Evolutionary conservation across 1,140 invertebrate genomes (phyloP).

Genomic region (Tribolium castaneum): DNA sequence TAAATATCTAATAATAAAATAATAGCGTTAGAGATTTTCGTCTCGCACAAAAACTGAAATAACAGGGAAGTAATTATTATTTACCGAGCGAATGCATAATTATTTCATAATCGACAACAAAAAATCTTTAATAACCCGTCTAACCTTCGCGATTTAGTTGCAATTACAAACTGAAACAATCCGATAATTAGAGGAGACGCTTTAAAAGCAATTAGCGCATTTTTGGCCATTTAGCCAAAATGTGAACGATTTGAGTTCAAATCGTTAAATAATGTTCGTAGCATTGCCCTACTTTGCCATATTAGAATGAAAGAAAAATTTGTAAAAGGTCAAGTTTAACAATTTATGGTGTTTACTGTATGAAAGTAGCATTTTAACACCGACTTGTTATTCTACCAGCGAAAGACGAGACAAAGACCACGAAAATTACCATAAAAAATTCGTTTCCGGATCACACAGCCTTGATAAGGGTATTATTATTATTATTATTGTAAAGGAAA

Average conservation of each 20-base stretch:
- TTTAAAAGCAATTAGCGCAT: too few species aligned
- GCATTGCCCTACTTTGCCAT: neutral
- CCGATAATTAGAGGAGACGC: neutral
- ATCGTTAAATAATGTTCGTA: neutral
- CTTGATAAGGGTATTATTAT: neutral
- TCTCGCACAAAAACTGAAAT: conserved; percentile 10
- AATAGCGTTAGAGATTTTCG: neutral
- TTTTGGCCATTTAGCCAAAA: too few species aligned
- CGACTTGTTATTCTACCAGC: neutral
- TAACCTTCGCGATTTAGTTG: neutral
- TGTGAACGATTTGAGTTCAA: too few species aligned
- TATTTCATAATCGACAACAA: conserved; percentile 53
- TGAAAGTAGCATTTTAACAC: neutral
- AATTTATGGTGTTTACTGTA: neutral
- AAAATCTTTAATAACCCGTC: neutral
- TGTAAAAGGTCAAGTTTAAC: neutral
- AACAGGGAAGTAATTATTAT: conserved; percentile 43
- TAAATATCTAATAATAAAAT: conserved; percentile 44
- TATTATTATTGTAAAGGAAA: neutral
- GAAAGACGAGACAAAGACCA: neutral
- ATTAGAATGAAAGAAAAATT: neutral
- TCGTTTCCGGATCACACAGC: neutral
- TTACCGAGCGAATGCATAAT: conserved; percentile 55
- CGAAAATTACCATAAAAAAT: neutral
- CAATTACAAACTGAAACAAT: conserved; percentile 1